Percentiles rank a stretch among this genome's conserved stretches.
Evolutionary conservation across 2,888 invertebrate species (phyloP).

Genomic region (Timandra comae): DNA sequence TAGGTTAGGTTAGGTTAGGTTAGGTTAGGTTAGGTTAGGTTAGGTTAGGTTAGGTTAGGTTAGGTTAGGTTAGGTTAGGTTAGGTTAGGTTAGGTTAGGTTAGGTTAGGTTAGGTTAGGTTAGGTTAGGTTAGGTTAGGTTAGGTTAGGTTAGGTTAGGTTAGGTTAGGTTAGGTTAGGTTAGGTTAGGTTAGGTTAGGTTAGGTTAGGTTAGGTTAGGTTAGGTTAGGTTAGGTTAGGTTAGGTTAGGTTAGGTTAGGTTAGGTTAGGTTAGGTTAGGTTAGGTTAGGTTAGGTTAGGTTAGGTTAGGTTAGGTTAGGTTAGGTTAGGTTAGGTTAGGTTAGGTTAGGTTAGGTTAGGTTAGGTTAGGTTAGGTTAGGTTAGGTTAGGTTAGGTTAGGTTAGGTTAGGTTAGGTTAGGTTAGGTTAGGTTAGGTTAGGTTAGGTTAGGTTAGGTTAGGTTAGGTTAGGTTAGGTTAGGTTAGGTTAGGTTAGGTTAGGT

Average conservation of each 20-base stretch:
- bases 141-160: conserved; percentile 10
- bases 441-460: conserved; percentile 9
- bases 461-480: conserved; percentile 9
- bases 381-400: conserved; percentile 13
- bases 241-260: conserved; percentile 10
- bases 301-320: conserved; percentile 9
- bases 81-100: conserved; percentile 11
- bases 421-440: conserved; percentile 8
- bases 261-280: conserved; percentile 7
- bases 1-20: conserved; percentile 14
- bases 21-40: conserved; percentile 12
- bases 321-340: conserved; percentile 11
- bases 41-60: conserved; percentile 11
- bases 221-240: conserved; percentile 8
- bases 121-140: conserved; percentile 11
- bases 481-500: conserved; percentile 9
- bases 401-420: conserved; percentile 11
- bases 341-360: conserved; percentile 8
- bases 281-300: conserved; percentile 10
- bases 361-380: conserved; percentile 12
- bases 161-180: conserved; percentile 12
- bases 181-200: conserved; percentile 9
- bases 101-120: conserved; percentile 11
- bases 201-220: conserved; percentile 1
- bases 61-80: conserved; percentile 11